These are phyloP conservation scores for Tor tambroides DNA, from an alignment of 2,113 vertebrate genomes.

Conservation along the genomic window DNA sequence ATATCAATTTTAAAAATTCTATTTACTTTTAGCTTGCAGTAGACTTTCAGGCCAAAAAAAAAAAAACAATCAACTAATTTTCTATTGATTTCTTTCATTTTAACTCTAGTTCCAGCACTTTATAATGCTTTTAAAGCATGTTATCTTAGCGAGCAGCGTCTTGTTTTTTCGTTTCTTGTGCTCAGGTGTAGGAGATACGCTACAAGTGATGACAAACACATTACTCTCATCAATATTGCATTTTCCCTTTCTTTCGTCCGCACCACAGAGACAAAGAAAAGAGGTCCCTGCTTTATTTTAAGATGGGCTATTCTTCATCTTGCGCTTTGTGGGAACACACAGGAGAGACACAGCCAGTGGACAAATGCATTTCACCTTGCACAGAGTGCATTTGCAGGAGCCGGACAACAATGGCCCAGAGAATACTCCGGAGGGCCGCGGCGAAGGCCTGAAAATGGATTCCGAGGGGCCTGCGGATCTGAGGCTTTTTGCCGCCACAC, in stretches of 20 bases:
- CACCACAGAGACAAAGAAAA: constrained; percentile 59
- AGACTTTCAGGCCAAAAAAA: not conserved
- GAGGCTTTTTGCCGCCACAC: constrained; percentile 77
- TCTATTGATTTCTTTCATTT: not conserved
- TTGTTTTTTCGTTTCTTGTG: constrained; percentile 24
- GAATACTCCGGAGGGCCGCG: constrained; percentile 88
- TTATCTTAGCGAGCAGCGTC: not conserved
- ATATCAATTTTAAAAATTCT: not conserved
- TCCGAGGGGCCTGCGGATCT: constrained; percentile 63
- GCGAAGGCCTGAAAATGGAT: constrained; percentile 85
- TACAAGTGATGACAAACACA: constrained; percentile 83
- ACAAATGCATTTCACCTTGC: constrained; percentile 90
- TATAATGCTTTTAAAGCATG: not conserved
- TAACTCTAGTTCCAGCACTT: not conserved
- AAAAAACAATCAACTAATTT: too few relatives aligned
- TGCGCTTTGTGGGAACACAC: constrained; percentile 89
- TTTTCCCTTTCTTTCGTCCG: constrained; percentile 71
- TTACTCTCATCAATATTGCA: constrained; percentile 93
- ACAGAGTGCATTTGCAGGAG: constrained; percentile 88
- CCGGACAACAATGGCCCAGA: constrained; percentile 89
- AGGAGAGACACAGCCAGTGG: constrained; percentile 82
- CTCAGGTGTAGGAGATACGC: constrained; percentile 67
- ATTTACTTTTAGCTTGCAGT: not conserved
- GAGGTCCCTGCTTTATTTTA: constrained; percentile 86
- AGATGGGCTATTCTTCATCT: constrained; percentile 84